These are phyloP conservation scores for Conops quadrifasciatus DNA, from an alignment of 2,888 invertebrate species.

Conservation along the genomic window DNA sequence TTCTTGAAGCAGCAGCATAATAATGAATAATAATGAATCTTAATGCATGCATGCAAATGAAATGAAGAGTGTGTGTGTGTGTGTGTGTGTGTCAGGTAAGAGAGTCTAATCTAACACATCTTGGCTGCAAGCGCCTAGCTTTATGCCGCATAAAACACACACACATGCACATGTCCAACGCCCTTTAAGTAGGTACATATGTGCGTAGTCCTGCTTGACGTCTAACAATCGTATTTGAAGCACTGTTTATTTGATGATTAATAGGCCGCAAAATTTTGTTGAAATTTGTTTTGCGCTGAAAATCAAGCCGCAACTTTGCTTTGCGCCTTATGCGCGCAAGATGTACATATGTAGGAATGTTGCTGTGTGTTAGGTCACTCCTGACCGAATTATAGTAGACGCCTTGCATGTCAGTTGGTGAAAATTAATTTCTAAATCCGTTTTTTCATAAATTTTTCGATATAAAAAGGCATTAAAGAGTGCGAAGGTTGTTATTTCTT, in stretches of 20 bases:
- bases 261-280: slow-evolving; percentile 4
- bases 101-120: neutral
- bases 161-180: too few species aligned
- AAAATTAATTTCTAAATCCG: neutral
- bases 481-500: too few species aligned
- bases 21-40: slow-evolving; percentile 25
- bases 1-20: slow-evolving; percentile 5
- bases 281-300: neutral
- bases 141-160: too few species aligned
- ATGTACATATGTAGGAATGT: neutral
- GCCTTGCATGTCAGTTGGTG: neutral
- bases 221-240: slow-evolving; percentile 2
- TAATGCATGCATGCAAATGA: slow-evolving; percentile 1
- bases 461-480: too few species aligned
- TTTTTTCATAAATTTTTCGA: neutral
- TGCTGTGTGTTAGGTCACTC: neutral
- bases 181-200: too few species aligned
- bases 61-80: neutral
- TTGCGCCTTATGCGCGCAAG: neutral
- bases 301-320: neutral
- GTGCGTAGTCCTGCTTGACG: neutral
- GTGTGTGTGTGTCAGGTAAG: neutral
- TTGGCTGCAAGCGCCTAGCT: neutral
- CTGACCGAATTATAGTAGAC: neutral
- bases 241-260: neutral